A percentile compares a stretch with the other conserved stretches of the same genome.
phyloP scores from a whole-genome alignment of 2,888 invertebrate species.

The Phragmatobia fuliginosa region DNA sequence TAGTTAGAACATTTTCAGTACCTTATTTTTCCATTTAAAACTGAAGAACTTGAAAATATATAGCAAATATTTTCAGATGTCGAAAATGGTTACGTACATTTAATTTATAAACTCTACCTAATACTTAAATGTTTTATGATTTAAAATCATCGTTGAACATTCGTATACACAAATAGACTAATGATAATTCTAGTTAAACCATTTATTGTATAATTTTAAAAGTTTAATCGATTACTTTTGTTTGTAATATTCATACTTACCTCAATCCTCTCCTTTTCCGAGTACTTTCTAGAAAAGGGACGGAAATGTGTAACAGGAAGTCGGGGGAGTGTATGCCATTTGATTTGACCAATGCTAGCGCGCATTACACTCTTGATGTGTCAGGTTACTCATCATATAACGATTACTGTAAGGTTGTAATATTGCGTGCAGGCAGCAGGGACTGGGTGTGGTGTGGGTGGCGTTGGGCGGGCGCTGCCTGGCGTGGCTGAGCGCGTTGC shows the following conservation, averaged over 20 bases:
- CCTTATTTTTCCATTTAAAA: neutral
- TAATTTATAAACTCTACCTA: no score
- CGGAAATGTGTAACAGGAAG: neutral
- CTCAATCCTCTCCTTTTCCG: neutral
- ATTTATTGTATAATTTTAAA: no score
- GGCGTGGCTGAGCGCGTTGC: conserved; percentile 90
- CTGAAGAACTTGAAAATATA: neutral
- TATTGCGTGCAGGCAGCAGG: conserved; percentile 89
- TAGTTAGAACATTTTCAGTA: no score
- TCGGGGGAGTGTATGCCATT: neutral
- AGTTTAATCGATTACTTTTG: no score
- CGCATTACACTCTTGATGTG: no score
- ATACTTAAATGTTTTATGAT: no score
- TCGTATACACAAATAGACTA: no score
- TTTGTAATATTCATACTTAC: no score
- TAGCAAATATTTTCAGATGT: neutral
- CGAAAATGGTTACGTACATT: no score
- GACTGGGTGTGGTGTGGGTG: conserved; percentile 95
- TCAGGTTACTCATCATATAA: neutral
- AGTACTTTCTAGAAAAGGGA: neutral
- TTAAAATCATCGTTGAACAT: no score
- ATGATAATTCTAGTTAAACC: no score
- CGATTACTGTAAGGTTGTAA: neutral
- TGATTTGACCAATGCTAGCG: no score
- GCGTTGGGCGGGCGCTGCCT: conserved; percentile 95